These are phyloP conservation scores for Ornithoptera alexandrae DNA, from an alignment of 2,888 invertebrate species.

Conservation along the genomic window DNA sequence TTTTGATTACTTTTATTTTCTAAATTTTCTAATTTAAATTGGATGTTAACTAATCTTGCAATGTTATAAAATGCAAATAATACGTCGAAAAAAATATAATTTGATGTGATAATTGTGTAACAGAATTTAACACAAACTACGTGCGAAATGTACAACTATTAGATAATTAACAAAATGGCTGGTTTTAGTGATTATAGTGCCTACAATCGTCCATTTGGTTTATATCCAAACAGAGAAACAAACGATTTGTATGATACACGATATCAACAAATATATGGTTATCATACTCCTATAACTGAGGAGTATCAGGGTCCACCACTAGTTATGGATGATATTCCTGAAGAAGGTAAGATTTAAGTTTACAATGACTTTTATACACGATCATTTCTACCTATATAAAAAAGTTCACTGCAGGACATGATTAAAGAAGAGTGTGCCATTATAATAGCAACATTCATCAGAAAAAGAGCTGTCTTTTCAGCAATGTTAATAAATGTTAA, in stretches of 20 bases:
- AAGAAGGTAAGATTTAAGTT: constrained; percentile 58
- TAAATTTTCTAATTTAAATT: neutral
- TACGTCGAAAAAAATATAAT: neutral
- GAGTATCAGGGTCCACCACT: constrained; percentile 75
- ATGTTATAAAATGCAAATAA: constrained; percentile 1
- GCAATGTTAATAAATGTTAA: neutral
- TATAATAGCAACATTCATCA: too few species aligned
- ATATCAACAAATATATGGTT: constrained; percentile 75
- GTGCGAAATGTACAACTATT: constrained; percentile 24
- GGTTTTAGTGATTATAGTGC: constrained; percentile 71
- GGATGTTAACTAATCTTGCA: neutral
- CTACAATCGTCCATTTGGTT: constrained; percentile 68
- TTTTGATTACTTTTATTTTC: neutral
- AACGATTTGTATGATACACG: constrained; percentile 73
- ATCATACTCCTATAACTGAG: constrained; percentile 71
- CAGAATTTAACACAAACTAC: neutral
- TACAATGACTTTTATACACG: neutral
- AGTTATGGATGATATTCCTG: constrained; percentile 69
- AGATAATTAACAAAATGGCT: constrained; percentile 58
- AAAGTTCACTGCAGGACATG: too few species aligned
- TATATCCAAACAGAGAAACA: constrained; percentile 70
- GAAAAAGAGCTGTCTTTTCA: too few species aligned
- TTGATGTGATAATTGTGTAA: neutral
- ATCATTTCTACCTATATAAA: too few species aligned
- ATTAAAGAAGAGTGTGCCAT: too few species aligned